Evolutionary conservation across 2,888 invertebrate genomes (phyloP).

Genomic region (Oscheius sp.): DNA sequence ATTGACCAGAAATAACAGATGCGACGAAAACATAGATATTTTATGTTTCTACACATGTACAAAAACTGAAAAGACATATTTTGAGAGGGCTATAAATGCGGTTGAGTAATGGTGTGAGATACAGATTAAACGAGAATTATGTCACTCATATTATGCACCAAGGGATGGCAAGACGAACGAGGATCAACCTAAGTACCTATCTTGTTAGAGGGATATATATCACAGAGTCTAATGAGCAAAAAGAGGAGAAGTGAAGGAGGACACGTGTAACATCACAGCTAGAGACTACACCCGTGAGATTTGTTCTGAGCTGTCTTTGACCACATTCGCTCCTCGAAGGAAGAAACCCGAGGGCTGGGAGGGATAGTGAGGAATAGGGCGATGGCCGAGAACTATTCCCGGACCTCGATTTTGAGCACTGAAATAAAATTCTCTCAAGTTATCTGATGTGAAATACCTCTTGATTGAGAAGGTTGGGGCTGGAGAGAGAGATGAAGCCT

Average conservation of each 20-base stretch:
- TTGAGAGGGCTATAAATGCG: too few species aligned
- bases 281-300: conserved; percentile 31
- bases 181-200: too few species aligned
- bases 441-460: not conserved
- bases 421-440: conserved; percentile 4
- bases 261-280: conserved; percentile 26
- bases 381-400: conserved; percentile 25
- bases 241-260: conserved; percentile 9
- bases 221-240: conserved; percentile 13
- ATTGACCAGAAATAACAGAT: too few species aligned
- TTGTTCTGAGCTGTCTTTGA: conserved; percentile 35
- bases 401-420: conserved; percentile 23
- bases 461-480: conserved; percentile 2
- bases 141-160: conserved; percentile 32
- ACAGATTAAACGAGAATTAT: conserved; percentile 19
- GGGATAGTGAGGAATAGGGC: conserved; percentile 21
- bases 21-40: too few species aligned
- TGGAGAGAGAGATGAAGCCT: not conserved
- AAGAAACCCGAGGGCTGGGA: not conserved
- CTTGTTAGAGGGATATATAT: not conserved
- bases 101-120: not conserved
- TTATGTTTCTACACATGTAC: too few species aligned
- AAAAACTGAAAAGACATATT: too few species aligned
- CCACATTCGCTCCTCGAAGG: conserved; percentile 24
- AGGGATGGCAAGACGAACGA: conserved; percentile 29